Evolutionary conservation across 2,113 vertebrate genomes (phyloP).

Genomic region (Mellivora capensis): DNA sequence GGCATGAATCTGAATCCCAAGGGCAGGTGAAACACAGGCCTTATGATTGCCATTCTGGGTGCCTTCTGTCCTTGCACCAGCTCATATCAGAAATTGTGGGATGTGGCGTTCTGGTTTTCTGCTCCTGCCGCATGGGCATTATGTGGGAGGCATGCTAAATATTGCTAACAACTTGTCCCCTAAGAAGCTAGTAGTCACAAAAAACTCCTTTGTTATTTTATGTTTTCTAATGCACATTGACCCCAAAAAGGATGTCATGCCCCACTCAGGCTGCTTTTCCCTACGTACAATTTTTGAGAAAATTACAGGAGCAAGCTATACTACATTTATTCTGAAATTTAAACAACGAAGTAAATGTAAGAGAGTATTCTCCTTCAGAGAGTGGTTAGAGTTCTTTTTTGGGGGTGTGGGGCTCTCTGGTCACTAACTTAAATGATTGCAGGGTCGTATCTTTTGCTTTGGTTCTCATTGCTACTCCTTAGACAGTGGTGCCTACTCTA

Average conservation of each 20-base stretch:
- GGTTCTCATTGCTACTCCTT: background rate
- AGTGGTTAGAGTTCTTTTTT: background rate
- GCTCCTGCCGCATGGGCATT: slow-evolving; percentile 29
- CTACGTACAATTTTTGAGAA: background rate
- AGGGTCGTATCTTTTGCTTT: background rate
- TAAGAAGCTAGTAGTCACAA: background rate
- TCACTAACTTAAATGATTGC: background rate
- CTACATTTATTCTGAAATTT: background rate
- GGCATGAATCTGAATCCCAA: background rate
- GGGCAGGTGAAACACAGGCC: slow-evolving; percentile 31
- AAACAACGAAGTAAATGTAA: background rate
- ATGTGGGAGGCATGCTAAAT: slow-evolving; percentile 28
- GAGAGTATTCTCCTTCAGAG: background rate
- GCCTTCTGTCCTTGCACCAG: slow-evolving; percentile 26
- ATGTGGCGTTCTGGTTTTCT: slow-evolving; percentile 13
- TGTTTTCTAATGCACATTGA: background rate
- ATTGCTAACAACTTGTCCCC: background rate
- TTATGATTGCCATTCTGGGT: slow-evolving; percentile 56
- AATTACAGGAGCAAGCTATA: background rate
- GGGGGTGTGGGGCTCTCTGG: background rate
- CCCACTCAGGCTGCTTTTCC: background rate
- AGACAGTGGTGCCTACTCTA: background rate
- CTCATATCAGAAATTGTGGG: slow-evolving; percentile 39
- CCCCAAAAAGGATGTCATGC: background rate
- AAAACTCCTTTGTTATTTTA: slow-evolving; percentile 29